Conservation (phyloP, 2,797 vertebrate genomes). For the Erpetoichthys calabaricus region DNA sequence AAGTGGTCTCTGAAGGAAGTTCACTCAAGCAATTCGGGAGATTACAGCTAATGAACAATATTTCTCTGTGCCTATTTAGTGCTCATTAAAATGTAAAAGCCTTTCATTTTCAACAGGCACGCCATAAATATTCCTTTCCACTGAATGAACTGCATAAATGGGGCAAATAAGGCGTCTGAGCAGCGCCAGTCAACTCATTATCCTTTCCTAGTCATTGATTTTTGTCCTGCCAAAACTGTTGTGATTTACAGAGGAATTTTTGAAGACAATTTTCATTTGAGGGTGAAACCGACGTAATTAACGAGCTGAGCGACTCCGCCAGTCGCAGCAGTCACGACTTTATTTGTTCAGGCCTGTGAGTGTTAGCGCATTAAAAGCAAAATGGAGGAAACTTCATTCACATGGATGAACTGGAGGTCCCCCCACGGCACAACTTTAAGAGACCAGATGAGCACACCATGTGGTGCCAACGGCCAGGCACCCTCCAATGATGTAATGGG, state of each 20-base stretch:
- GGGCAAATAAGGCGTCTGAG: conserved; percentile 23
- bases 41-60: conserved; percentile 86
- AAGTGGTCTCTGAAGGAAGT: conserved; percentile 79
- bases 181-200: conserved; percentile 24
- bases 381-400: no score
- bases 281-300: no score
- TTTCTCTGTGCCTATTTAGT: conserved; percentile 70
- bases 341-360: no score
- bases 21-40: conserved; percentile 84
- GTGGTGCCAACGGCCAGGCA: no score
- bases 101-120: conserved; percentile 62
- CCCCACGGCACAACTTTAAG: no score
- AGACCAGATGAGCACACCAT: no score
- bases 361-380: no score
- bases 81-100: conserved; percentile 78
- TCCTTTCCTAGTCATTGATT: conserved; percentile 15
- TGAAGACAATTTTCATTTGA: no score
- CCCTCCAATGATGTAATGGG: no score
- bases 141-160: conserved; percentile 28
- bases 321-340: no score
- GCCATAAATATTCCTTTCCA: conserved; percentile 60
- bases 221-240: conserved; percentile 1
- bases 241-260: conserved; percentile 7
- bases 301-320: no score
- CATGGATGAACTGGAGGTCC: no score